Evolutionary conservation across 2,113 vertebrate species (phyloP).

Genomic region (Pelusios castaneus): DNA sequence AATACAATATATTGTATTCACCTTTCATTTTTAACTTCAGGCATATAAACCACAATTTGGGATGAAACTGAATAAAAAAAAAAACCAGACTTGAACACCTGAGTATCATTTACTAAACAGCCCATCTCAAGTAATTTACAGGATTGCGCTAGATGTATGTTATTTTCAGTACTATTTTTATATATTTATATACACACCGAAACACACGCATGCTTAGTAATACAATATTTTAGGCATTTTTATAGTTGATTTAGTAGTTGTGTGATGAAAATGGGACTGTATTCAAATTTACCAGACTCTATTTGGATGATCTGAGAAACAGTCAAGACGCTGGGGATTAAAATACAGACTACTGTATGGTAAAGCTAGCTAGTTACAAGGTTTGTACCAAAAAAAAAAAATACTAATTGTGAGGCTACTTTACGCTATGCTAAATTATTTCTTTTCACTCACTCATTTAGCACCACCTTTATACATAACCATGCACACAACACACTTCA

Average conservation of each 20-base stretch:
- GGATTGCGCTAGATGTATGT: constrained; percentile 2
- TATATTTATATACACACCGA: background rate
- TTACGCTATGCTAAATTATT: constrained; percentile 9
- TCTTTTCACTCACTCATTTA: constrained; percentile 18
- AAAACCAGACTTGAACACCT: constrained; percentile 34
- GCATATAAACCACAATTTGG: constrained; percentile 75
- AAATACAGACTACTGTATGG: constrained; percentile 39
- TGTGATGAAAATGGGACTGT: constrained; percentile 37
- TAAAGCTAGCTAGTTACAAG: constrained; percentile 36
- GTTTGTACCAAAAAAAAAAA: constrained; percentile 41
- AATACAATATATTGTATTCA: constrained; percentile 80
- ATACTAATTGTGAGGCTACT: background rate
- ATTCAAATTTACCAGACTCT: constrained; percentile 41
- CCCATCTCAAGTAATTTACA: constrained; percentile 25
- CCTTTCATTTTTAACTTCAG: constrained; percentile 78
- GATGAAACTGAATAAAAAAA: constrained; percentile 28
- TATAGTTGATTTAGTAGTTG: constrained; percentile 44
- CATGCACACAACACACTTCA: background rate
- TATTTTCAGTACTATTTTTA: constrained; percentile 32
- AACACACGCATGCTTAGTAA: constrained; percentile 28
- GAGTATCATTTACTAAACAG: constrained; percentile 46
- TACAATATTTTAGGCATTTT: constrained; percentile 54
- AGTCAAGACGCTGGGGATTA: constrained; percentile 27
- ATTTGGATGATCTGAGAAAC: constrained; percentile 23
- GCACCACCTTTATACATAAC: constrained; percentile 1